Evolutionary conservation across 2,888 invertebrate species (phyloP).

Genomic region (Leucozona laternaria): DNA sequence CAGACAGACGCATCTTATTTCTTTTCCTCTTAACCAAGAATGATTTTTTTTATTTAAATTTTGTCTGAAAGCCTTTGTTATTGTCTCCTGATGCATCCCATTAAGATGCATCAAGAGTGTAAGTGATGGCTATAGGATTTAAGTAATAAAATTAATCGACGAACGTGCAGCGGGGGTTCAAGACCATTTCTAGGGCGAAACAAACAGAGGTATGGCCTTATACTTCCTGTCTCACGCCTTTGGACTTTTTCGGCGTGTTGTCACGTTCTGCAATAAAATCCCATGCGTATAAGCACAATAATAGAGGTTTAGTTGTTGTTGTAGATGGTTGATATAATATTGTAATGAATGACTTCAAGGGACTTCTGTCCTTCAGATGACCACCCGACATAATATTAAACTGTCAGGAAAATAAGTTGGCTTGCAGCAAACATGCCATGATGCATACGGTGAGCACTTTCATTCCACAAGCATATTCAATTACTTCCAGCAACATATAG

Average conservation of each 20-base stretch:
- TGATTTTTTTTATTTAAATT: background rate
- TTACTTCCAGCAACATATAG: background rate
- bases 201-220: slow-evolving; percentile 19
- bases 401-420: slow-evolving; percentile 4
- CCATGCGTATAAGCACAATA: slow-evolving; percentile 4
- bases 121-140: background rate
- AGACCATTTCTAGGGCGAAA: slow-evolving; percentile 30
- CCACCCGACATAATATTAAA: slow-evolving; percentile 32
- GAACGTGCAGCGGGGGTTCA: slow-evolving; percentile 39
- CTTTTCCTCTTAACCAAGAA: background rate
- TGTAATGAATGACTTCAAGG: slow-evolving; percentile 21
- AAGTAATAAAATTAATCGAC: slow-evolving; percentile 4
- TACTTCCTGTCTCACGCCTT: slow-evolving; percentile 59
- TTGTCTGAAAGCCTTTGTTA: slow-evolving; percentile 19
- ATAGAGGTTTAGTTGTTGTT: background rate
- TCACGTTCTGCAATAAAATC: slow-evolving; percentile 45
- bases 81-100: background rate
- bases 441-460: slow-evolving; percentile 6
- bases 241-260: background rate
- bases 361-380: slow-evolving; percentile 49
- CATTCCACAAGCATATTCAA: slow-evolving; percentile 19
- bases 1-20: slow-evolving; percentile 4
- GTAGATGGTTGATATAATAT: slow-evolving; percentile 41
- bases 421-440: background rate
- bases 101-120: slow-evolving; percentile 13